phyloP scores from a whole-genome alignment of 2,113 vertebrate genomes.

The Heterocephalus glaber region DNA sequence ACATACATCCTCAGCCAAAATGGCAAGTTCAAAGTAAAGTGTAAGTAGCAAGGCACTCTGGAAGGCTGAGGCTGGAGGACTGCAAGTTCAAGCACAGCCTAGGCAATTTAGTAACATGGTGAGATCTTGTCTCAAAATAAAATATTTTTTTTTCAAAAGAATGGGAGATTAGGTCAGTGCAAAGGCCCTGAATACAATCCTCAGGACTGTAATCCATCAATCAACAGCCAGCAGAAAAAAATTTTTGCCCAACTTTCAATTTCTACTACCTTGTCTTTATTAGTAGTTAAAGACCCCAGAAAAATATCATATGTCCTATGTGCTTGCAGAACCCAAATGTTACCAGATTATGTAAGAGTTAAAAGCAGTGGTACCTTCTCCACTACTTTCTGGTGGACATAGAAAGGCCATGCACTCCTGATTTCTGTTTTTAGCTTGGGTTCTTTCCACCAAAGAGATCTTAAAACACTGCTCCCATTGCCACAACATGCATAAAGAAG shows the following conservation, averaged over 20 bases:
- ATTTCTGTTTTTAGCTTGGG: slow-evolving; percentile 51
- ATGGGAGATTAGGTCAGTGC: background rate
- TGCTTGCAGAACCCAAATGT: background rate
- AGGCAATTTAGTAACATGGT: background rate
- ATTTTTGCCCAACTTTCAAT: background rate
- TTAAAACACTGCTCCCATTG: slow-evolving; percentile 48
- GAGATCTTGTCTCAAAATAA: background rate
- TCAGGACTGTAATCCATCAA: background rate
- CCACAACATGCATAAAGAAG: slow-evolving; percentile 22
- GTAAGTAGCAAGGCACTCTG: background rate
- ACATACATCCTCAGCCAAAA: background rate
- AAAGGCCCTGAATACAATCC: background rate
- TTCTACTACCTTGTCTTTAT: background rate
- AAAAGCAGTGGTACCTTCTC: background rate
- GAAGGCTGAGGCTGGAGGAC: background rate
- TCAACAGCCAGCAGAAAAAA: background rate
- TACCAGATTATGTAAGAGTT: background rate
- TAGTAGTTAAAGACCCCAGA: background rate
- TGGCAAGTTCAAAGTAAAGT: background rate
- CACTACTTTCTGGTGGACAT: background rate
- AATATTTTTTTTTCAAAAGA: background rate
- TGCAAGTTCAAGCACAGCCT: background rate
- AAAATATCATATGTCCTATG: background rate
- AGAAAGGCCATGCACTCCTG: slow-evolving; percentile 49
- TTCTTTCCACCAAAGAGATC: slow-evolving; percentile 37